These are phyloP conservation scores for Hyposoter dolosus DNA, from an alignment of 2,888 invertebrate species.

Conservation along the genomic window DNA sequence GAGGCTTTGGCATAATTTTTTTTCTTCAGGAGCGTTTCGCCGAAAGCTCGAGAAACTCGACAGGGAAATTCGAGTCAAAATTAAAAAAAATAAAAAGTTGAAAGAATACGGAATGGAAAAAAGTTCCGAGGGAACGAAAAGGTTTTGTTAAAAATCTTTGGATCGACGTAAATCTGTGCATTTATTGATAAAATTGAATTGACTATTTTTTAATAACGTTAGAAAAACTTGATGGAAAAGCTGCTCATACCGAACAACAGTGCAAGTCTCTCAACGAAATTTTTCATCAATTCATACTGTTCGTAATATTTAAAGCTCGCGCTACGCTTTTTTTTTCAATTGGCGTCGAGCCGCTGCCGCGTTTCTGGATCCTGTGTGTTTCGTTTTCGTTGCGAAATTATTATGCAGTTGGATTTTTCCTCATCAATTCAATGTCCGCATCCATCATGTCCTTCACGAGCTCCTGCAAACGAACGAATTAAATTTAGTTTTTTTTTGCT, in stretches of 20 bases:
- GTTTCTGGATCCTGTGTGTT: neutral
- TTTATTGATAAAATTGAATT: neutral
- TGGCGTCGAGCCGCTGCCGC: too few relatives aligned
- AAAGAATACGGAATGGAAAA: neutral
- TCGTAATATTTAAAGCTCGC: neutral
- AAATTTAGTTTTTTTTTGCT: neutral
- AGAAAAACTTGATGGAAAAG: conserved; percentile 2
- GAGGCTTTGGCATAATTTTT: conserved; percentile 31
- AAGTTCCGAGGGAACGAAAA: neutral
- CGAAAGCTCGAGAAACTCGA: neutral
- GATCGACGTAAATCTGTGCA: neutral
- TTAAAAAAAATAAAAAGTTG: neutral
- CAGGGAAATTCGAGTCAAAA: neutral
- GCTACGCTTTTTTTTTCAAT: too few relatives aligned
- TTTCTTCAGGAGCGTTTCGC: neutral
- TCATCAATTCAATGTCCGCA: conserved; percentile 96
- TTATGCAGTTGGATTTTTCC: conserved; percentile 94
- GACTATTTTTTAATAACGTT: neutral
- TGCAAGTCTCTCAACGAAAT: neutral
- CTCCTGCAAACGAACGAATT: conserved; percentile 86
- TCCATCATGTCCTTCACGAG: conserved; percentile 98
- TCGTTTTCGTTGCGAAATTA: neutral
- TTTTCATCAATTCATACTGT: neutral
- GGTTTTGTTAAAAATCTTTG: neutral
- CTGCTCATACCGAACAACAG: neutral